phyloP scores from a whole-genome alignment of 2,888 invertebrate species.

The Balanococcus diminutus region DNA sequence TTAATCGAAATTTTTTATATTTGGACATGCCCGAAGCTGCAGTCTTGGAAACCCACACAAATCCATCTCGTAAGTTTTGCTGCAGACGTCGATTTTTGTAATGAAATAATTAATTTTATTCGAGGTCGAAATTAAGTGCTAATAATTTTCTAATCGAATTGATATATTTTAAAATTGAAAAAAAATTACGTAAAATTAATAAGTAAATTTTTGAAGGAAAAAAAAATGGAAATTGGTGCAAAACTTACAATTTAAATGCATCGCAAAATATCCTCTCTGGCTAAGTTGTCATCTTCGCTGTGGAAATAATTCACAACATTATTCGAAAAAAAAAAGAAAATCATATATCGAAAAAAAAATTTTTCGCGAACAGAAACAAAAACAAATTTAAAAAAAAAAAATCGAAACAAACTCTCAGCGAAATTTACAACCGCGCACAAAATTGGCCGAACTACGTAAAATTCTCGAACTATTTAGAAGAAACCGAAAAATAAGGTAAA shows the following conservation, averaged over 20 bases:
- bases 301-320: slow-evolving; percentile 44
- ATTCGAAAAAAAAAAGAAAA: slow-evolving; percentile 31
- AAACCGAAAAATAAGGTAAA: slow-evolving; percentile 12
- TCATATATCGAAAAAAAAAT: not conserved
- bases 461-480: slow-evolving; percentile 20
- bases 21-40: not conserved
- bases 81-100: too few relatives aligned
- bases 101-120: too few relatives aligned
- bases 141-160: too few relatives aligned
- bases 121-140: too few relatives aligned
- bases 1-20: not conserved
- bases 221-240: not conserved
- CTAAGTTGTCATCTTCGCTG: slow-evolving; percentile 2
- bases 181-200: too few relatives aligned
- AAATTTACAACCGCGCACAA: slow-evolving; percentile 15
- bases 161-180: too few relatives aligned
- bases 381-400: not conserved
- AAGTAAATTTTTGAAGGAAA: not conserved
- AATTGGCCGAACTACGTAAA: slow-evolving; percentile 38
- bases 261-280: not conserved
- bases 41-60: not conserved
- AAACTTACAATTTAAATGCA: slow-evolving; percentile 49
- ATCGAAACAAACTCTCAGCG: not conserved
- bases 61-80: too few relatives aligned
- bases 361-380: not conserved